A percentile compares a stretch with the other conserved stretches of the same genome.
Conservation (phyloP, 2,113 vertebrate genomes). For the Trinectes maculatus region DNA sequence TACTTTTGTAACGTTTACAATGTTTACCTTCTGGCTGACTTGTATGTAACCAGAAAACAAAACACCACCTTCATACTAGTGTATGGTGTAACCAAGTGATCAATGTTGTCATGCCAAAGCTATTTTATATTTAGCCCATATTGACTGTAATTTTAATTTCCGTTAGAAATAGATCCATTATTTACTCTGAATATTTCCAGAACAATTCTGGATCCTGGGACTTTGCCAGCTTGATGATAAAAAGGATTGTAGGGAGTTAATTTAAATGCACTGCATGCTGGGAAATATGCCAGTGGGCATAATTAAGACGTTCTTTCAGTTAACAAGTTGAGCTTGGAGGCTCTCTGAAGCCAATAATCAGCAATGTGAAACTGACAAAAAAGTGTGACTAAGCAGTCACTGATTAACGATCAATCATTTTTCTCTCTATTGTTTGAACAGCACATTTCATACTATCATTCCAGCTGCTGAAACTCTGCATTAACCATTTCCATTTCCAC, state of each 20-base stretch:
- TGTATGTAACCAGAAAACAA: neutral
- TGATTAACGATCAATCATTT: slow-evolving; percentile 29
- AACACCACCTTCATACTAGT: neutral
- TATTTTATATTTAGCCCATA: too few relatives aligned
- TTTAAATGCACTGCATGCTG: slow-evolving; percentile 54
- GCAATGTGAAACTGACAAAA: slow-evolving; percentile 57
- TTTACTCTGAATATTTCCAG: slow-evolving; percentile 25
- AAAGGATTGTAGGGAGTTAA: slow-evolving; percentile 30
- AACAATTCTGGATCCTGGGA: slow-evolving; percentile 29
- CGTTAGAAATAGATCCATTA: neutral
- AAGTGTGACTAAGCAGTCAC: slow-evolving; percentile 28
- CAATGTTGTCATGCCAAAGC: too few relatives aligned
- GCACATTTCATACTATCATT: neutral
- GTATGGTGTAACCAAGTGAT: too few relatives aligned
- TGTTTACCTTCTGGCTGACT: neutral
- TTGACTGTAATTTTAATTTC: neutral
- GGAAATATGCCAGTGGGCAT: slow-evolving; percentile 45
- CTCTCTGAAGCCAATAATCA: slow-evolving; percentile 45
- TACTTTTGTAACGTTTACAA: neutral
- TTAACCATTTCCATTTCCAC: slow-evolving; percentile 2
- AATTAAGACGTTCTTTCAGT: slow-evolving; percentile 54
- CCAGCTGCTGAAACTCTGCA: neutral
- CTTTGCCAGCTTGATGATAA: slow-evolving; percentile 30
- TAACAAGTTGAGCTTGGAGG: slow-evolving; percentile 47
- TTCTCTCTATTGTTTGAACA: neutral